A percentile compares a stretch with the other conserved stretches of the same genome.
phyloP scores from a whole-genome alignment of 2,888 invertebrate species.

The Scotopteryx bipunctaria region DNA sequence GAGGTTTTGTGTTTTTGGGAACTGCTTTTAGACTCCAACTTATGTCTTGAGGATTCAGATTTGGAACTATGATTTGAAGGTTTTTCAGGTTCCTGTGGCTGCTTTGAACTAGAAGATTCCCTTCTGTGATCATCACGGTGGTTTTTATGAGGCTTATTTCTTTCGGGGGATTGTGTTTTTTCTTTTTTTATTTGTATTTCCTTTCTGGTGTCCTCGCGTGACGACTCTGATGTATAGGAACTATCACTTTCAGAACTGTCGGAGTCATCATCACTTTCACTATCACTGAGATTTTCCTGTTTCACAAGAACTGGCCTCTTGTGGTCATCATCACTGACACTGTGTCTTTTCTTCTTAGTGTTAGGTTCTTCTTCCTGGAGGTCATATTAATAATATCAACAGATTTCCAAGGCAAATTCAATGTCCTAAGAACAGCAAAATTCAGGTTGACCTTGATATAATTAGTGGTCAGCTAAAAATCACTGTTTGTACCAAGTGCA shows the following conservation, averaged over 20 bases:
- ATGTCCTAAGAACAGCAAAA: neutral
- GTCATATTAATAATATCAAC: slow-evolving; percentile 10
- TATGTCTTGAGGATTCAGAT: slow-evolving; percentile 45
- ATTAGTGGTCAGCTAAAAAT: too few relatives aligned
- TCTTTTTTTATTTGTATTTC: slow-evolving; percentile 47
- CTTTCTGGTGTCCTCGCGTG: slow-evolving; percentile 57
- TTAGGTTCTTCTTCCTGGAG: slow-evolving; percentile 67
- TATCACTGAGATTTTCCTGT: slow-evolving; percentile 50
- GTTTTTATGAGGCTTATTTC: slow-evolving; percentile 53
- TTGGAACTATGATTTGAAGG: slow-evolving; percentile 51
- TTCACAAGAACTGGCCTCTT: slow-evolving; percentile 48
- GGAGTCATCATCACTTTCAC: slow-evolving; percentile 52
- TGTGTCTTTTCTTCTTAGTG: slow-evolving; percentile 59
- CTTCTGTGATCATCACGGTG: slow-evolving; percentile 50
- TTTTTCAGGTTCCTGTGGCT: slow-evolving; percentile 44
- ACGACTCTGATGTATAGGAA: slow-evolving; percentile 57
- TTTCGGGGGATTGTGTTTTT: slow-evolving; percentile 53
- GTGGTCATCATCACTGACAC: slow-evolving; percentile 56
- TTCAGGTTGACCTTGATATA: too few relatives aligned
- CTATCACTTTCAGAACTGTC: slow-evolving; percentile 57
- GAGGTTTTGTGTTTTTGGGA: slow-evolving; percentile 57
- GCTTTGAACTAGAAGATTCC: slow-evolving; percentile 51
- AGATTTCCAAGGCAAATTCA: neutral
- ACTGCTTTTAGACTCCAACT: slow-evolving; percentile 53
- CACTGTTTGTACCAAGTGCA: too few relatives aligned